A percentile compares a stretch with the other conserved stretches of the same genome.
Evolutionary conservation across 2,888 invertebrate genomes (phyloP).

Genomic region (Orgyia antiqua): DNA sequence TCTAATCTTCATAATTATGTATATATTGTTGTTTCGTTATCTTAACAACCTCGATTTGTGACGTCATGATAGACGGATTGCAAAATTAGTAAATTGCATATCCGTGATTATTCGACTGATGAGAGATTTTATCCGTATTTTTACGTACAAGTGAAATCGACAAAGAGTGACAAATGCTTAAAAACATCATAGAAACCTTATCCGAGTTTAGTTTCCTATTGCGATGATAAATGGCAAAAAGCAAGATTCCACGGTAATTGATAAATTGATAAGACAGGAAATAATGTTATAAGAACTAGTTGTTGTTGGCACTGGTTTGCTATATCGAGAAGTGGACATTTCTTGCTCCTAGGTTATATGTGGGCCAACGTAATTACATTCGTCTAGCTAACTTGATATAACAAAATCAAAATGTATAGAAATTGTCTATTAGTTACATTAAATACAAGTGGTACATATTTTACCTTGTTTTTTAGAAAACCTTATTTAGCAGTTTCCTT

Average conservation of each 20-base stretch:
- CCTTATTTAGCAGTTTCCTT: too few species aligned
- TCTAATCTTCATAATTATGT: slow-evolving; percentile 2
- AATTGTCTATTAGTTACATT: too few species aligned
- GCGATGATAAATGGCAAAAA: slow-evolving; percentile 16
- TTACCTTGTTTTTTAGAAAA: too few species aligned
- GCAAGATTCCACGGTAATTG: slow-evolving; percentile 26
- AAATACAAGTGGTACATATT: too few species aligned
- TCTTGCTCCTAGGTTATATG: background rate
- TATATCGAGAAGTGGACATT: slow-evolving; percentile 8
- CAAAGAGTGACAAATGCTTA: too few species aligned
- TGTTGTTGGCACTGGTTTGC: slow-evolving; percentile 19
- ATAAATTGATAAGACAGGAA: slow-evolving; percentile 28
- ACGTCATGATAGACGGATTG: background rate
- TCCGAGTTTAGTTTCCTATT: slow-evolving; percentile 16
- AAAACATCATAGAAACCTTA: too few species aligned
- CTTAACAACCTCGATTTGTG: slow-evolving; percentile 1
- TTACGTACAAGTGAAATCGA: too few species aligned
- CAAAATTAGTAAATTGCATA: background rate
- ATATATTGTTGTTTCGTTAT: slow-evolving; percentile 4
- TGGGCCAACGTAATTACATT: too few species aligned
- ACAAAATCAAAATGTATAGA: too few species aligned
- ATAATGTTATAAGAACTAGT: slow-evolving; percentile 21
- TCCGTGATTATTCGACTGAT: background rate
- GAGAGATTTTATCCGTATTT: too few species aligned
- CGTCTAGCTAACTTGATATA: too few species aligned